Evolutionary conservation across 2,113 vertebrate species (phyloP), one percentile per base, ranked within the genome.

Genomic region (Oenanthe oenanthe): DNA sequence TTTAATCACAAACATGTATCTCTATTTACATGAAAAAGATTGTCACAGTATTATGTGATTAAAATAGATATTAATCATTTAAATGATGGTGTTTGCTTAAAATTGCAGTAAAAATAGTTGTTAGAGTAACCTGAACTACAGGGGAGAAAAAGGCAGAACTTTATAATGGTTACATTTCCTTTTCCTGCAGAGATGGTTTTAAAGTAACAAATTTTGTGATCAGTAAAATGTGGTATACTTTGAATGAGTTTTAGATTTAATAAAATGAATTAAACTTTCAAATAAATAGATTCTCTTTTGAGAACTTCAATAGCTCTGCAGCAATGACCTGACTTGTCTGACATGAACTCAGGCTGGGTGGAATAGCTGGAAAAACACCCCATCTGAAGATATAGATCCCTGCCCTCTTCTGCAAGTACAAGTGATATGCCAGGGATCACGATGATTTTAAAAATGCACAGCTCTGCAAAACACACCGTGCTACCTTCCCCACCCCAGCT

Each of bases 401-500:
- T 91, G 87, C 89, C 93, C 87, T 95, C 70, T 82, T 89, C 92
- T 89, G 51, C 71, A 85, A 85, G 84, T 66, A 79, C 51, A 92
- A 70, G 67, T 89, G 58, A 73, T 72, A 75, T 42, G 87, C 34
- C 56, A 82, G 71, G 61, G 89, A 91, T 95, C 71, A 95, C 0
- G 1, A 60, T 36, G 42, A 80, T 83, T 85, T 65, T 13, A 88
- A 95, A 91, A 95, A 92, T 85, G 91, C 85, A 89, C 24, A 95
- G 71, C 81, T 96, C 86, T 93, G 95, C 92, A 96, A 94, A 92
- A 96, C 4, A 43, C 66, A 72, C 71, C 24, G 65, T 81, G 57
- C 67, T 85, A 77, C 81, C 74, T 89, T 93, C 95, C 89, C 94
- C 97, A 90, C 96, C 96, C 97, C 53, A 87, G 93, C 93, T 96